These are phyloP conservation scores for Heteromurus nitidus DNA, from an alignment of 2,888 invertebrate genomes.

Conservation along the genomic window DNA sequence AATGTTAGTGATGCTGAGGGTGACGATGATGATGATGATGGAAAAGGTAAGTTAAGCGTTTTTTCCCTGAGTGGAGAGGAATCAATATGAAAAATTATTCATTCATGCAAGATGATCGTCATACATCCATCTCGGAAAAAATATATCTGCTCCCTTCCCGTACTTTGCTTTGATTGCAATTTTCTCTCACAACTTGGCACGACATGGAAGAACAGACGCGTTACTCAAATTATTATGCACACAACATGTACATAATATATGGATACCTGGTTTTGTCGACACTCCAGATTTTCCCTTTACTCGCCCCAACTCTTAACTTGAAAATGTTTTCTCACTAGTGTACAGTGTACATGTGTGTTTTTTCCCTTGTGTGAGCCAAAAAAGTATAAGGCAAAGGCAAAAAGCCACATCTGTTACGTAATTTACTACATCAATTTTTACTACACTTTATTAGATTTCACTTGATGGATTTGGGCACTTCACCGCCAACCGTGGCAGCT, in stretches of 20 bases:
- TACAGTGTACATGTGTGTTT: constrained; percentile 26
- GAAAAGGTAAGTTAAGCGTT: constrained; percentile 29
- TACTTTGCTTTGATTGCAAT: constrained; percentile 55
- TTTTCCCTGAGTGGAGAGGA: constrained; percentile 48
- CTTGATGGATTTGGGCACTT: constrained; percentile 65
- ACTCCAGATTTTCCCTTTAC: constrained; percentile 34
- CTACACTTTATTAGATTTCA: constrained; percentile 65
- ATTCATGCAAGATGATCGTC: constrained; percentile 65
- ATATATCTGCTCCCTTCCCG: background rate
- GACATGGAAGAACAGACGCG: constrained; percentile 20
- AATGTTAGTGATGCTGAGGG: too few species aligned
- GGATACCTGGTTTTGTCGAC: constrained; percentile 38
- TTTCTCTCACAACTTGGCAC: constrained; percentile 59
- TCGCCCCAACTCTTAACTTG: constrained; percentile 44
- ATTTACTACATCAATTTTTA: constrained; percentile 65
- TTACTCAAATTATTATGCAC: background rate
- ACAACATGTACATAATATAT: background rate
- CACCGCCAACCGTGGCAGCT: constrained; percentile 56
- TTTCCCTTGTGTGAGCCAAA: constrained; percentile 29
- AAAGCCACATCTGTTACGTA: constrained; percentile 65
- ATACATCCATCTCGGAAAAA: constrained; percentile 54
- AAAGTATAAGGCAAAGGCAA: constrained; percentile 40
- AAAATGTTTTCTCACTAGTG: too few species aligned
- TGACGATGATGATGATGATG: constrained; percentile 46
- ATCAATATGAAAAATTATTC: constrained; percentile 66